Evolutionary conservation across 2,888 invertebrate species (phyloP), one percentile per base, ranked within the genome.

Genomic region (Salpingus planirostris): DNA sequence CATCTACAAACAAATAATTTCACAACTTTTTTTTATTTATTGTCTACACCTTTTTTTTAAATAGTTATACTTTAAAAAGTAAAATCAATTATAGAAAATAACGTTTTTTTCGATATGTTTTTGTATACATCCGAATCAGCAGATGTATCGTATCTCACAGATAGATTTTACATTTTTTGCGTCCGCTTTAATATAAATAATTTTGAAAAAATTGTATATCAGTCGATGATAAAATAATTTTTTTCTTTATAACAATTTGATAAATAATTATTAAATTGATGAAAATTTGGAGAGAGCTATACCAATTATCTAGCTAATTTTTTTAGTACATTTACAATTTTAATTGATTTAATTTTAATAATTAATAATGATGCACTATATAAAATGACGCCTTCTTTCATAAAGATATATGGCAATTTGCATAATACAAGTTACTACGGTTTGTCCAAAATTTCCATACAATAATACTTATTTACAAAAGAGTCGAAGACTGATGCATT

Each of bases 31-130:
- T 49, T 55, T 7, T 23, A 23, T 23, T n/a, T 60, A 60, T 60
- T 60, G 60, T 60, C 60, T 59, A 59, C 58, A 59, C 53, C 57
- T 57, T 52, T 52, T n/a, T n/a, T n/a, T n/a, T n/a, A n/a, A n/a
- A n/a, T n/a, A n/a, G n/a, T n/a, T 56, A 53, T 47, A 49, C 50
- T 51, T 49, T 36, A 39, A 38, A 47, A 53, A 52, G 44, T 50
- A 47, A 44, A 45, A 46, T 40, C 27, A 38, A 46, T 43, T 38
- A 41, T 37, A 34, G 34, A 37, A 41, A 49, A 46, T 43, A 47
- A 43, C n/a, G n/a, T n/a, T n/a, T 46, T 40, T 51, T 46, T 46
- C 52, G 54, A 53, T 53, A 54, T 54, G 54, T 54, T 52, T 54
- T 43, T 50, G 38, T 47, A 49, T 49, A 46, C 50, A 49, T 46